Percentiles rank a stretch among this genome's conserved stretches.
These are phyloP conservation scores for Anarrhichthys ocellatus DNA, from an alignment of 2,113 vertebrate species.

Conservation along the genomic window DNA sequence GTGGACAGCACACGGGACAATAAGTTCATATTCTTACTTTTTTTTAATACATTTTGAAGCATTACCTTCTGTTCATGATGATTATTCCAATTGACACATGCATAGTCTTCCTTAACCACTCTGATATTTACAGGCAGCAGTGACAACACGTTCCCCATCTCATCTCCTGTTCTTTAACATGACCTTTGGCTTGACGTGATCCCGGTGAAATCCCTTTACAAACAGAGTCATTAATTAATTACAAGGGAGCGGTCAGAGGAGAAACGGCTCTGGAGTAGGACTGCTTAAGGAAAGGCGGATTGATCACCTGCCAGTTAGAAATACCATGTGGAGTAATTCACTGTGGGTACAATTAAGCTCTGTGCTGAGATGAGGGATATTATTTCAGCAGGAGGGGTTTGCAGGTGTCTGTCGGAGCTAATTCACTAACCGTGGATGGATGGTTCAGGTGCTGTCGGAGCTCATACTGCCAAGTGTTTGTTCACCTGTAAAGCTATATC, in stretches of 20 bases:
- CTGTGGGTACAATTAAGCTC: constrained; percentile 32
- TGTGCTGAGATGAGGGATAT: constrained; percentile 42
- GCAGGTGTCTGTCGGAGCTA: constrained; percentile 44
- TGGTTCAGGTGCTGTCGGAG: constrained; percentile 22
- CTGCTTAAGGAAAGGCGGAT: constrained; percentile 13
- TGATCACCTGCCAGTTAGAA: constrained; percentile 40
- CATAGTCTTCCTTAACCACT: neutral
- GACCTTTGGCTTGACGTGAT: constrained; percentile 47
- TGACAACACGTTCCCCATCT: neutral
- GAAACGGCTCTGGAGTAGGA: neutral
- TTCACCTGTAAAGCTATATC: constrained; percentile 1
- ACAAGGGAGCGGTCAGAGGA: neutral
- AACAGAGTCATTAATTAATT: constrained; percentile 44
- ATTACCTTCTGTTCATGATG: neutral
- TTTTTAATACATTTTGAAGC: neutral
- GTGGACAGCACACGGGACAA: neutral
- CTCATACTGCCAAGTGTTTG: constrained; percentile 31
- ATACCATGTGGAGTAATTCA: constrained; percentile 36
- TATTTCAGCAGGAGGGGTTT: constrained; percentile 35
- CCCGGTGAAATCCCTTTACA: constrained; percentile 19
- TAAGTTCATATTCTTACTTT: neutral
- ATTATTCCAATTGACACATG: neutral
- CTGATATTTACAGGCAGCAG: neutral
- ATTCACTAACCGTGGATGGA: constrained; percentile 39
- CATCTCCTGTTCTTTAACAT: constrained; percentile 34